These are phyloP conservation scores for Ceratina calcarata DNA, from an alignment of 1,140 invertebrate genomes.

Conservation along the genomic window DNA sequence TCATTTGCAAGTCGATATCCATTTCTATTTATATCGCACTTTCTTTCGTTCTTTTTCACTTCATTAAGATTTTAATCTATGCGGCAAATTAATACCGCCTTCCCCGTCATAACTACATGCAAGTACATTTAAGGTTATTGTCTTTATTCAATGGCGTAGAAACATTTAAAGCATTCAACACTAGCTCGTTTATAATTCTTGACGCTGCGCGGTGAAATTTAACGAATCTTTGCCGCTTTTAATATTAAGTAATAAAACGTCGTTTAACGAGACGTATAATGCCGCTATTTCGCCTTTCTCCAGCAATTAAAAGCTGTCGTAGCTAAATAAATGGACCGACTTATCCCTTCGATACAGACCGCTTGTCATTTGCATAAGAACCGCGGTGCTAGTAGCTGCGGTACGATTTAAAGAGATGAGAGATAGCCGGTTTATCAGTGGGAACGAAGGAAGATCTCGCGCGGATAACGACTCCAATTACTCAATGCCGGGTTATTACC, in stretches of 20 bases:
- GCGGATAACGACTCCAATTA: slow-evolving; percentile 54
- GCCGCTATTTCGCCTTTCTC: neutral
- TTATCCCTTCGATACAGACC: slow-evolving; percentile 38
- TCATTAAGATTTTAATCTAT: no score
- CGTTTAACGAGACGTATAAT: no score
- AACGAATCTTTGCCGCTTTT: neutral
- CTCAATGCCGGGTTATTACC: slow-evolving; percentile 15
- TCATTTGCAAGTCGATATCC: no score
- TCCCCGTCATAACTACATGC: no score
- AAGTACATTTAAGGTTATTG: no score
- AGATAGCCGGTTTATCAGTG: slow-evolving; percentile 54
- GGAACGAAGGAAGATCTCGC: slow-evolving; percentile 35
- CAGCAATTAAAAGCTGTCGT: slow-evolving; percentile 41
- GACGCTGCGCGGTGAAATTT: neutral
- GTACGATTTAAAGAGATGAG: slow-evolving; percentile 45
- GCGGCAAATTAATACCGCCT: no score
- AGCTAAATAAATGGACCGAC: slow-evolving; percentile 41
- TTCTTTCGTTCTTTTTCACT: no score
- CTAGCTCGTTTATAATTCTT: neutral
- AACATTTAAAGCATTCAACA: neutral
- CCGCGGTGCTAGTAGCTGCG: neutral
- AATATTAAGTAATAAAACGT: no score
- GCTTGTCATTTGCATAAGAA: slow-evolving; percentile 44
- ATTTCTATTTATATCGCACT: no score
- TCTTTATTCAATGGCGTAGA: no score